Evolutionary conservation across 2,888 invertebrate species (phyloP), one percentile per base, ranked within the genome.

Genomic region (Dexiosoma caninum): DNA sequence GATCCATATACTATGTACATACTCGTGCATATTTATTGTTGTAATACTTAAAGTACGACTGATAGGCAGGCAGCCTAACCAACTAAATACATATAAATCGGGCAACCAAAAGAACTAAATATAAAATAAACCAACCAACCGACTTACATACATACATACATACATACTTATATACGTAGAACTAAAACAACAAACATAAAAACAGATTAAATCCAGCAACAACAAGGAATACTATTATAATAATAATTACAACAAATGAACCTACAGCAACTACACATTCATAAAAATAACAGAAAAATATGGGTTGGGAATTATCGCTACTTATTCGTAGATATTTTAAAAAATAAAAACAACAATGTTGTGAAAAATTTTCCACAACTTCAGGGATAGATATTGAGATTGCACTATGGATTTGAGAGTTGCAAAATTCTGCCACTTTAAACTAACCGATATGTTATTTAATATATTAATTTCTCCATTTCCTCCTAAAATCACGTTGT

Each of bases 261-360:
- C 27, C 55, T 23, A 10, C 30, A 69, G 44, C 60, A 76, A 62
- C 32, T 5, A 27, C 27, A 27, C 3, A 69, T n/a, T 42, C 10
- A 30, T 66, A 35, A 75, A 51, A 67, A 59, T 51, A 59, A 67
- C 67, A 75, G 66, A 75, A 78, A 70, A 78, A 78, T 78, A 80
- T 76, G 80, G 75, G 71, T 66, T 76, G 80, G 66, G 70, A 75
- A 71, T 75, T 71, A 76, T 76, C 75, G 70, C 75, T 76, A 60
- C 66, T 76, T 57, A 53, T 66, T 75, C 71, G 59, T 42, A 57
- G 64, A 60, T 72, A 78, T 37, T 59, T 53, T 37, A 9, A 40
- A n/a, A 57, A 64, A 27, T 27, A 57, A 57, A 44, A 60, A 42
- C 44, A 53, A 42, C 23, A 35, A 71, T 6, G 21, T 42, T 74